These are phyloP conservation scores for Euura saliciscinereae DNA, from an alignment of 1,140 invertebrate species.

Conservation along the genomic window DNA sequence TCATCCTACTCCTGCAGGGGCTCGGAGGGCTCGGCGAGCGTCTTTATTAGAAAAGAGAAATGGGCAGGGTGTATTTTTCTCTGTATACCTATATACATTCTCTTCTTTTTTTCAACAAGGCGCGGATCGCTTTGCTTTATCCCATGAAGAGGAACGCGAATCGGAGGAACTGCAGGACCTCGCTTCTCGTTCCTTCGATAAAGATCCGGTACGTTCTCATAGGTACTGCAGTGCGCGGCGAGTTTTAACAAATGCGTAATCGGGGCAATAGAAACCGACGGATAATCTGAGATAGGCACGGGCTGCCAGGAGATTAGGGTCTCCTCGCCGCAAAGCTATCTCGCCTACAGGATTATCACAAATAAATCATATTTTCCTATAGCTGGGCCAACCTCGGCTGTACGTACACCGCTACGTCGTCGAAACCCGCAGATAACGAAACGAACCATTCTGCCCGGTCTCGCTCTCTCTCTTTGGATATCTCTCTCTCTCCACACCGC, in stretches of 20 bases:
- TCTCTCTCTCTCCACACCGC: background rate
- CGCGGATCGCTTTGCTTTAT: too few relatives aligned
- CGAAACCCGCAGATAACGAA: conserved; percentile 19
- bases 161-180: background rate
- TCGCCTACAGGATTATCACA: conserved; percentile 54
- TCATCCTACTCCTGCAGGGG: background rate
- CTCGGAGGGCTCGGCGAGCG: conserved; percentile 42
- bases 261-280: conserved; percentile 46
- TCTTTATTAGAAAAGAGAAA: conserved; percentile 60
- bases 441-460: background rate
- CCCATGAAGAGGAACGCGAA: background rate
- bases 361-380: conserved; percentile 58
- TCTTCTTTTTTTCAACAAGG: conserved; percentile 21
- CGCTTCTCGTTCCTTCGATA: conserved; percentile 23
- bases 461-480: background rate
- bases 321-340: conserved; percentile 53
- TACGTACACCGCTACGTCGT: conserved; percentile 8
- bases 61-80: conserved; percentile 42
- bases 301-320: conserved; percentile 43
- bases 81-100: conserved; percentile 39
- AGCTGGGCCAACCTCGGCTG: conserved; percentile 22
- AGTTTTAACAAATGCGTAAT: conserved; percentile 33
- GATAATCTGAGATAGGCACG: conserved; percentile 47
- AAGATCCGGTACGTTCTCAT: conserved; percentile 41
- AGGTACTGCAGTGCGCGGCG: conserved; percentile 13